A percentile compares a stretch with the other conserved stretches of the same genome.
These are phyloP conservation scores for Onychomys arenicola DNA, from an alignment of 2,797 vertebrate species.

Conservation along the genomic window DNA sequence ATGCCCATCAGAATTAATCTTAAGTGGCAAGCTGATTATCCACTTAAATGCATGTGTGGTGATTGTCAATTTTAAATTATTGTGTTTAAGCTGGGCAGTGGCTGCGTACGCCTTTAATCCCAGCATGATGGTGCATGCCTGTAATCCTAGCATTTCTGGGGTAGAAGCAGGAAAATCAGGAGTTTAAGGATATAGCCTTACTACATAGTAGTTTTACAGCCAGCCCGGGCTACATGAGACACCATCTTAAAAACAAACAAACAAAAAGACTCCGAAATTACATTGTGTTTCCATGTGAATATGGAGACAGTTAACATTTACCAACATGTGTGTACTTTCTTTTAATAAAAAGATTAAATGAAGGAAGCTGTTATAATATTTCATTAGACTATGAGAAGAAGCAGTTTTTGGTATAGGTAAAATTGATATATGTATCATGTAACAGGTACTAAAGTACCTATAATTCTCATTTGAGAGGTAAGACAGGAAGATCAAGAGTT, in stretches of 20 bases:
- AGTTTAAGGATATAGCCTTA: neutral
- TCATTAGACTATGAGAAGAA: slow-evolving; percentile 35
- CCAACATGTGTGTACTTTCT: neutral
- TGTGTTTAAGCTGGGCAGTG: neutral
- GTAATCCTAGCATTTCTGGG: neutral
- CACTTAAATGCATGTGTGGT: neutral
- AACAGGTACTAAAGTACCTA: slow-evolving; percentile 1
- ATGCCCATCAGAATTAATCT: neutral
- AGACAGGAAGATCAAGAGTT: neutral
- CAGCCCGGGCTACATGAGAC: neutral
- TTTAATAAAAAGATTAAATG: slow-evolving; percentile 38
- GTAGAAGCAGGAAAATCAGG: neutral
- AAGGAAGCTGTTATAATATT: slow-evolving; percentile 41
- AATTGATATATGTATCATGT: neutral
- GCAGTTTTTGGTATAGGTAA: slow-evolving; percentile 4
- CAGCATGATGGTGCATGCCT: neutral
- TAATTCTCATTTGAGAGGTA: neutral
- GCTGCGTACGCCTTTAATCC: too few relatives aligned
- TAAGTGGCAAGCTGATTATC: slow-evolving; percentile 9
- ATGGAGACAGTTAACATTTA: neutral
- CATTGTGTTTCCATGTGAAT: neutral
- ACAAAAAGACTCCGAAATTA: neutral
- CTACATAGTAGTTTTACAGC: neutral
- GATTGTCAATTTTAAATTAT: neutral
- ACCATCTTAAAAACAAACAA: neutral